Base-by-base conservation (phyloP, 92 coral and sea anemone species). In the Zoanthus solanderi region DNA sequence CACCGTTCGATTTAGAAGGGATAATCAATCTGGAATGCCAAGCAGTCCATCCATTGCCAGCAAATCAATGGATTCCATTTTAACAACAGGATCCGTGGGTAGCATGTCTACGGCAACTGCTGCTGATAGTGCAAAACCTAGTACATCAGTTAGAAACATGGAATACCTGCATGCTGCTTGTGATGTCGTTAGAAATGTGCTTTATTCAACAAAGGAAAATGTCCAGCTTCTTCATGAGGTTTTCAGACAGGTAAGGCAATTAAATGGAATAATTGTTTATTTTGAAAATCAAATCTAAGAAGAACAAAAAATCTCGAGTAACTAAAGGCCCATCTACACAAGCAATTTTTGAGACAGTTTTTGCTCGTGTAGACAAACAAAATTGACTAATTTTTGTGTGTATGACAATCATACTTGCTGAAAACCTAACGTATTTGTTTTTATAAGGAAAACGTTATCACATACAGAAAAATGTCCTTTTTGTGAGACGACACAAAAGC, bases 191-290 rank as follows among this genome's bases (percentile, higher is more conserved):
- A 91, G 98, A 18, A 91, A 88, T 73, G 99, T 96, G 71, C 76
- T 96, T 32, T 96, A 93, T 84, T 96, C 99, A 76, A 95, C 99
- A 47, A 94, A 91, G 84, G 94, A 95, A 76, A 96, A 96, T 67
- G 94, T 96, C 17, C 96, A 95, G 83, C 91, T 96, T 32, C 95
- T 96, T 57, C 99, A 96, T 76, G 99, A 96, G 79, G 99, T 96
- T 9, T 75, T 96, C 28, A 90, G 99, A 63, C 99, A 96, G 99
- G 99, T 93, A 87, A 69, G 16, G 13, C 8, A 16, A 60, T 47
- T 47, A 60, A 63, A 5, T 63, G 28, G 9, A 63, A 4, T n/a
- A 17, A 7, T 58, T 58, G n/a, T 58, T 63, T n/a, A 28, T 9
- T 8, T 7, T 6, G 17, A 63, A 9, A 2, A 7, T 18, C 9